Conservation (phyloP, 2,797 vertebrate species). For the Neosilurus hyrtlii region DNA sequence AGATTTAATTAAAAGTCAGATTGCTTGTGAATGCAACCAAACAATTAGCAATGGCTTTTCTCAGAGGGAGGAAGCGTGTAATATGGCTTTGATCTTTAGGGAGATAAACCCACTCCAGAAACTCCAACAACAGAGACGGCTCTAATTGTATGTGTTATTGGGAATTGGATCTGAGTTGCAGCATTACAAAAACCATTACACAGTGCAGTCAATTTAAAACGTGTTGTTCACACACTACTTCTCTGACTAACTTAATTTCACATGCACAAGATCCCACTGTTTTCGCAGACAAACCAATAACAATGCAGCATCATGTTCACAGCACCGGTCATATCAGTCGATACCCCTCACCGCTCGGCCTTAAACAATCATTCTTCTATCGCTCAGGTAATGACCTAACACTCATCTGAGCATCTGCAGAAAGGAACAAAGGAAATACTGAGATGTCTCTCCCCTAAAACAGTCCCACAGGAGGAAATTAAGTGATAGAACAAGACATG, state of each 20-base stretch:
- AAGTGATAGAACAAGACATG: neutral
- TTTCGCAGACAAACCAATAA: slow-evolving; percentile 44
- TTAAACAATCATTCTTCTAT: slow-evolving; percentile 38
- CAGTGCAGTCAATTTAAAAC: slow-evolving; percentile 23
- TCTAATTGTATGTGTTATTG: slow-evolving; percentile 22
- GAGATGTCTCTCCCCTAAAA: neutral
- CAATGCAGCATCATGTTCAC: slow-evolving; percentile 31
- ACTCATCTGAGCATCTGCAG: slow-evolving; percentile 15
- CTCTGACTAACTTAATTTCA: slow-evolving; percentile 35
- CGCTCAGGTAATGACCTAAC: slow-evolving; percentile 49
- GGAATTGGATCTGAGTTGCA: slow-evolving; percentile 7
- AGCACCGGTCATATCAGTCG: slow-evolving; percentile 27
- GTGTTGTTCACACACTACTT: neutral
- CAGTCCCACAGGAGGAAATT: slow-evolving; percentile 37
- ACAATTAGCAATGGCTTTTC: slow-evolving; percentile 49
- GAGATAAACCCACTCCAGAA: slow-evolving; percentile 6
- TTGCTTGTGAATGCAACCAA: slow-evolving; percentile 42
- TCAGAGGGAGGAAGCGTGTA: slow-evolving; percentile 18
- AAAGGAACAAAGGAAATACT: slow-evolving; percentile 33
- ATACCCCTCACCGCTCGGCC: slow-evolving; percentile 24
- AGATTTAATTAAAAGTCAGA: slow-evolving; percentile 46
- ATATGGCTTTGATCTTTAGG: slow-evolving; percentile 41
- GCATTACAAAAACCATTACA: slow-evolving; percentile 29
- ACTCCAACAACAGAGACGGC: neutral
- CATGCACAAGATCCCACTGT: slow-evolving; percentile 8